Evolutionary conservation across 2,797 vertebrate genomes (phyloP).

Genomic region (Setipinna tenuifilis): DNA sequence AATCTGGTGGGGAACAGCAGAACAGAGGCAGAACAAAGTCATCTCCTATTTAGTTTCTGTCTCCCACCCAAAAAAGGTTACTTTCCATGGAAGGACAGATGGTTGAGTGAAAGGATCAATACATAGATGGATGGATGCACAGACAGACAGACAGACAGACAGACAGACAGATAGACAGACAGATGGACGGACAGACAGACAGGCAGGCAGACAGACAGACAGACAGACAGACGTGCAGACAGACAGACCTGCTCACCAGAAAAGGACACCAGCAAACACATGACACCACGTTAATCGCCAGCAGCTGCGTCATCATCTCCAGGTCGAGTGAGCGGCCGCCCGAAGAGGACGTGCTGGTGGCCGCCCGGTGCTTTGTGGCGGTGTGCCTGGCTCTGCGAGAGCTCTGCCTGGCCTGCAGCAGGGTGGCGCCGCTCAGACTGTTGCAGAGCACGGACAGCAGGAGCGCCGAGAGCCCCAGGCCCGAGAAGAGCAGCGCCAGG

Average conservation of each 20-base stretch:
- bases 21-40: constrained; percentile 37
- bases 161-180: too few relatives aligned
- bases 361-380: constrained; percentile 22
- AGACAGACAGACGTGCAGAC: too few relatives aligned
- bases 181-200: too few relatives aligned
- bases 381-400: constrained; percentile 32
- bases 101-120: too few relatives aligned
- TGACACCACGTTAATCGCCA: constrained; percentile 70
- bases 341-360: constrained; percentile 49
- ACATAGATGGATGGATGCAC: too few relatives aligned
- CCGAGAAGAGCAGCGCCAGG: constrained; percentile 68
- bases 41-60: background rate
- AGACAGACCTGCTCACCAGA: constrained; percentile 66
- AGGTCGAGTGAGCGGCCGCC: constrained; percentile 65
- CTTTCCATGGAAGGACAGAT: background rate
- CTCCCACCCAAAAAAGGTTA: background rate
- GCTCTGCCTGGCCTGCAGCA: constrained; percentile 65
- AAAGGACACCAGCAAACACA: constrained; percentile 76
- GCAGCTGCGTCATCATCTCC: constrained; percentile 75
- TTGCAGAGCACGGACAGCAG: constrained; percentile 72
- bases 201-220: too few relatives aligned
- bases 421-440: constrained; percentile 62
- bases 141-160: too few relatives aligned
- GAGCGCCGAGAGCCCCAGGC: constrained; percentile 68
- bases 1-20: constrained; percentile 65